These are phyloP conservation scores for Sebastolobus altivelis DNA, from an alignment of 2,797 vertebrate genomes.

Conservation along the genomic window DNA sequence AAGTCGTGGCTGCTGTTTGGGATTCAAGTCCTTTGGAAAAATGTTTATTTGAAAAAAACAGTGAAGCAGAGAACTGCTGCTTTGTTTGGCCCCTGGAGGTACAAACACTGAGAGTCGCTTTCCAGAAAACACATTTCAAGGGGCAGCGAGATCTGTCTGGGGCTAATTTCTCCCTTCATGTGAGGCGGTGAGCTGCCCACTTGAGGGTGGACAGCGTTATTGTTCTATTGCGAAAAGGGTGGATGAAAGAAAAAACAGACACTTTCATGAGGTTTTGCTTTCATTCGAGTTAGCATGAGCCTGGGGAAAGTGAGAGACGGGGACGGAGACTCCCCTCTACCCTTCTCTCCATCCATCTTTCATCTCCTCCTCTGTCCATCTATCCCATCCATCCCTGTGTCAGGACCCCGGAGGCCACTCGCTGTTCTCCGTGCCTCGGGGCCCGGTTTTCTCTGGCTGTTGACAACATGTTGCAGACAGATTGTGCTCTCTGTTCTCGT, in stretches of 20 bases:
- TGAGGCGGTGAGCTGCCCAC: conserved; percentile 34
- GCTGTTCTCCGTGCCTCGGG: conserved; percentile 43
- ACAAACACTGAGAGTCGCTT: conserved; percentile 58
- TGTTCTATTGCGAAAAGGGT: conserved; percentile 48
- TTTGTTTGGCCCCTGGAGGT: conserved; percentile 64
- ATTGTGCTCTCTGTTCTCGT: conserved; percentile 75
- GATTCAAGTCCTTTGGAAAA: conserved; percentile 80
- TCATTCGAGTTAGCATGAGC: conserved; percentile 48
- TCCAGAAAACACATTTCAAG: conserved; percentile 66
- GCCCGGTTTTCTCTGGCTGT: conserved; percentile 46
- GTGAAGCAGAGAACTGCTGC: conserved; percentile 65
- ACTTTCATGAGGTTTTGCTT: conserved; percentile 68
- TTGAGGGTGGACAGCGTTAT: conserved; percentile 55
- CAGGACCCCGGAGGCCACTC: conserved; percentile 44
- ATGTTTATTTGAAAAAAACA: conserved; percentile 79
- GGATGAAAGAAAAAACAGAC: conserved; percentile 43
- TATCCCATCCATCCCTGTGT: conserved; percentile 46
- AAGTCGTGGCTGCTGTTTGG: conserved; percentile 79
- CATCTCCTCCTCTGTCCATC: conserved; percentile 53
- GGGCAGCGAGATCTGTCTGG: conserved; percentile 55
- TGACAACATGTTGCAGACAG: conserved; percentile 84
- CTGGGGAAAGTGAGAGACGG: conserved; percentile 39
- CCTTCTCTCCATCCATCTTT: conserved; percentile 40
- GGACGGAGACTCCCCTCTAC: conserved; percentile 27
- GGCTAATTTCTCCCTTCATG: conserved; percentile 55